Evolutionary conservation across 2,888 invertebrate genomes (phyloP).

Genomic region (Nephrotoma guestfalica): DNA sequence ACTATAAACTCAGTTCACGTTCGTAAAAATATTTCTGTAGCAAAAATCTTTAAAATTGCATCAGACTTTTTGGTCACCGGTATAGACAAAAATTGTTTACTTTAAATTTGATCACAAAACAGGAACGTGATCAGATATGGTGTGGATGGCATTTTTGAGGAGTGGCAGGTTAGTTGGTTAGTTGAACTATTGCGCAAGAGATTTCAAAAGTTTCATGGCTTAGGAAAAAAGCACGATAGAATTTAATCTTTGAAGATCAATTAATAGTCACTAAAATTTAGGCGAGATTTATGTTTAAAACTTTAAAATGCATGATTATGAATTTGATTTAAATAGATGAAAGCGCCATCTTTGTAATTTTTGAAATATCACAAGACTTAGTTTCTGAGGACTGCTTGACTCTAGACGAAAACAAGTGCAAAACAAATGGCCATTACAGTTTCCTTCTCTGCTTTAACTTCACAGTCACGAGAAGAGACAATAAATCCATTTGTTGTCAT

Average conservation of each 20-base stretch:
- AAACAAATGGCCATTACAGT: too few species aligned
- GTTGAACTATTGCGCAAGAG: neutral
- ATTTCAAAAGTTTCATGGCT: neutral
- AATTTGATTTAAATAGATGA: too few species aligned
- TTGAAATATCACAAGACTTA: too few species aligned
- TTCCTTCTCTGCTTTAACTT: too few species aligned
- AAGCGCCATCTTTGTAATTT: too few species aligned
- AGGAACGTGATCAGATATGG: neutral
- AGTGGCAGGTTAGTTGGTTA: neutral
- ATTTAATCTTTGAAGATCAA: neutral
- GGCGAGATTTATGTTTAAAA: too few species aligned
- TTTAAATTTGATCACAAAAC: neutral
- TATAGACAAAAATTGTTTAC: neutral
- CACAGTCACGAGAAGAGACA: too few species aligned
- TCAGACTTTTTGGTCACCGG: neutral
- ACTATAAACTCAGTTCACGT: neutral
- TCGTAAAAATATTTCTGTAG: neutral
- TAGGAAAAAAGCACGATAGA: neutral
- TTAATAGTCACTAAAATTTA: too few species aligned
- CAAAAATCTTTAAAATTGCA: neutral
- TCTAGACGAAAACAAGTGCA: too few species aligned
- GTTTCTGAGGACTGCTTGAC: too few species aligned
- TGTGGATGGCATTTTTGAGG: neutral
- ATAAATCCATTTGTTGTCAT: too few species aligned
- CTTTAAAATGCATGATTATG: too few species aligned